Evolutionary conservation across 2,888 invertebrate species (phyloP), one percentile per base, ranked within the genome.

Genomic region (Pinctada fucata): DNA sequence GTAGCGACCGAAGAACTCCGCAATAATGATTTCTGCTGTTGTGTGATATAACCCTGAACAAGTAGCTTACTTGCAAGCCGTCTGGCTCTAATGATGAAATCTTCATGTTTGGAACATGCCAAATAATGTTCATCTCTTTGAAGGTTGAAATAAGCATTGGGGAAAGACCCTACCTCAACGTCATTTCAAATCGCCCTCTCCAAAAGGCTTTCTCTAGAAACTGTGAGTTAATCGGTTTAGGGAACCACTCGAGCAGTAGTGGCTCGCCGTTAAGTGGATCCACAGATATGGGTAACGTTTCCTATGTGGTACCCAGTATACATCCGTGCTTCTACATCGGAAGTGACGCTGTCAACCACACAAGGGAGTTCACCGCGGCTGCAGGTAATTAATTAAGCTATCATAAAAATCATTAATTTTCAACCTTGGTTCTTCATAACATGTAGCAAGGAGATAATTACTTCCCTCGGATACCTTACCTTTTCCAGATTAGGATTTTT

Each of bases 271-370:
- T 81, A 4, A 76, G 78, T 2, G 91, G 88, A 4, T 91, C 90
- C 6, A 87, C 90, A 6, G 91, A 91, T 70, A 89, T 90, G 88
- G 91, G 91, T 2, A 90, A 91, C 76, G 89, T 91, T 8, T 90
- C 90, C 0, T 87, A 90, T 65, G 85, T 83, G 48, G 87, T 91
- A 3, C 91, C 91, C 3, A 85, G 85, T 71, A 89, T 90, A 45
- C 90, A 90, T 76, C 87, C 87, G 0, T 72, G 74, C 68, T 89
- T 83, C 69, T 80, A 80, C 73, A 83, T 90, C n/a, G 90, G 89
- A 58, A 88, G 89, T 3, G 76, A 76, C 6, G 88, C 86, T 5
- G 84, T 84, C 65, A 89, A 88, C 73, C 91, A 91, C 75, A 88
- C 91, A 0, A 83, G 83, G 48, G 90, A 85, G 2, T 92, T 92